Conservation (phyloP, 2,113 vertebrate species). For the Chaetorhynchus papuensis region DNA sequence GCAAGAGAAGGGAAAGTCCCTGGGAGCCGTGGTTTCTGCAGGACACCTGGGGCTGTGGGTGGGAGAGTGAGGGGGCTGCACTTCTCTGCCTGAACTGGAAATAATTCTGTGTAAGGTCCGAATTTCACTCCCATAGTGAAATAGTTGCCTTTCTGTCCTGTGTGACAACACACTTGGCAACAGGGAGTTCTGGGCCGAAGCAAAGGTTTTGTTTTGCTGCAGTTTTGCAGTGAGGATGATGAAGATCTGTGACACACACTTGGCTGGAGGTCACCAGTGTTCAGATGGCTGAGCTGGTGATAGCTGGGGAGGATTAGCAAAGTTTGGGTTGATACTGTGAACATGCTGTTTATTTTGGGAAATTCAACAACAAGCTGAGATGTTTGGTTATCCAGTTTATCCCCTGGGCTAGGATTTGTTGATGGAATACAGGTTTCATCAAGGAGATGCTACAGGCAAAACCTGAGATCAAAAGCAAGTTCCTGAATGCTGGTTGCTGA, state of each 20-base stretch:
- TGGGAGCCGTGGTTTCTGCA: neutral
- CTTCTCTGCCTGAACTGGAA: neutral
- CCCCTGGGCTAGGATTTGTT: neutral
- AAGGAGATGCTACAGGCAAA: neutral
- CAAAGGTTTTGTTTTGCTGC: neutral
- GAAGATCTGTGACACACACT: fast-evolving
- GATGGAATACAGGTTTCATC: neutral
- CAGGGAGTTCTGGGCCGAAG: neutral
- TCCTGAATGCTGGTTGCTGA: neutral
- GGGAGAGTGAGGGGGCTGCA: neutral
- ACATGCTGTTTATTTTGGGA: neutral
- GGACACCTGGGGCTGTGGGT: neutral
- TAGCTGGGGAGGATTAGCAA: neutral
- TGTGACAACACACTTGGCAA: neutral
- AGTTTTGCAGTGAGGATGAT: neutral
- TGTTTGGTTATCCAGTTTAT: neutral
- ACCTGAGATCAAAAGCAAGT: neutral
- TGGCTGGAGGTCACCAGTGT: neutral
- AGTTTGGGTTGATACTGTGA: neutral
- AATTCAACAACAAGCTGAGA: neutral
- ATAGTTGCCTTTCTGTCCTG: neutral
- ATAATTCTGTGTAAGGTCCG: neutral
- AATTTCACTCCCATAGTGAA: neutral
- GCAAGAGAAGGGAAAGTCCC: neutral
- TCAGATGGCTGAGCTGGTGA: neutral